Base-by-base conservation (phyloP, 2,113 vertebrate species). In the Sturnira hondurensis region DNA sequence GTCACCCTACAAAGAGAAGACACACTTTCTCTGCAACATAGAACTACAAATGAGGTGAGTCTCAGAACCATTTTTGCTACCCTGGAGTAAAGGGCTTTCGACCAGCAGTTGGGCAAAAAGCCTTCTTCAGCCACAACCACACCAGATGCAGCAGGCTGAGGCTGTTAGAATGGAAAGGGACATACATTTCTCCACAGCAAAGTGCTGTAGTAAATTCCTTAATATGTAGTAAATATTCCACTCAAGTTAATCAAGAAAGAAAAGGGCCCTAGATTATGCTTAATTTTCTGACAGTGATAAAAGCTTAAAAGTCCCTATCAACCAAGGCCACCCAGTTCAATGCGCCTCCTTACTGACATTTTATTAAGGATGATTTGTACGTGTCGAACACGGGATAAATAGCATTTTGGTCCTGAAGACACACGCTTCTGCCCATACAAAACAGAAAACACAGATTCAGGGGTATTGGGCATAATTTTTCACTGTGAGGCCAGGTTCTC, bases 311-410 rank as follows among this genome's bases (percentile, higher is more conserved):
- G 8, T 73, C 93, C 1, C 0, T 81, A 95, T 93, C 94, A 89
- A 73, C 47, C 26, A 56, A 95, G 95, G 89, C 96, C 70, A 89
- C 84, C 85, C 45, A 96, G 95, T 93, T 92, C 95, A 96, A 47
- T 61, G 89, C 90, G 82, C 80, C n/a, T 97, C 97, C 81, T 94
- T 97, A 96, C 85, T 97, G 95, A 86, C 84, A 88, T 95, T 97
- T 95, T 95, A 96, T 97, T 95, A 97, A 88, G 95, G 86, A 52
- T 52, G 85, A 96, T 97, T 94, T 97, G 89, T 96, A 95, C 88
- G 86, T 84, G 90, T 97, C 97, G 92, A 92, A 98, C 96, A 97
- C 6, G 74, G 95, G 96, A 98, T 91, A 96, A 97, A 97, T 10
- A 33, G 1, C 91, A 97, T 98, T 98, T 97, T 63, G 81, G 81